A percentile compares a stretch with the other conserved stretches of the same genome.
Conservation (phyloP, 2,113 vertebrate genomes). For the Gallinago paraguaiae region DNA sequence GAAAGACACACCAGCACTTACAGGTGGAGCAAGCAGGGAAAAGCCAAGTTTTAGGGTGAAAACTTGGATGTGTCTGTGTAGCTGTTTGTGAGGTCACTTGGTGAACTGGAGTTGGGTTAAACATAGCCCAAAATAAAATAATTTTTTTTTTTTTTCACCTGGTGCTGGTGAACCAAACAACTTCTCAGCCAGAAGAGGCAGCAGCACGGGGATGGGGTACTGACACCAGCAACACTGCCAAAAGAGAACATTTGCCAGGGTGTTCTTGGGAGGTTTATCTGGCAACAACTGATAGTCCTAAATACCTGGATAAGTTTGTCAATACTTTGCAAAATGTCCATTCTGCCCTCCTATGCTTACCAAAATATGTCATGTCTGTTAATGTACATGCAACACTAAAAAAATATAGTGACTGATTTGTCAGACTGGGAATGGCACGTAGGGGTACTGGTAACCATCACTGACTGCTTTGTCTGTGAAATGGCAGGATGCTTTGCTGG, state of each 20-base stretch:
- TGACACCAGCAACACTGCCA: not conserved
- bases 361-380: not conserved
- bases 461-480: not conserved
- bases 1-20: not conserved
- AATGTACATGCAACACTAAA: not conserved
- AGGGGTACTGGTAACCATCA: not conserved
- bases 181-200: not conserved
- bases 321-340: not conserved
- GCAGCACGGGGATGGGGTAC: not conserved
- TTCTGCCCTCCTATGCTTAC: not conserved
- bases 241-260: not conserved
- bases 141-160: fast-evolving
- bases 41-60: not conserved
- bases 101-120: not conserved
- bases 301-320: not conserved
- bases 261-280: not conserved
- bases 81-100: not conserved
- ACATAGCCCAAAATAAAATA: not conserved
- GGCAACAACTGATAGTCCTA: not conserved
- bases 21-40: not conserved
- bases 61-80: not conserved
- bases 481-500: not conserved
- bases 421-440: not conserved
- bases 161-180: not conserved
- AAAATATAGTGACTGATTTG: not conserved